Base-by-base conservation (phyloP, 2,797 vertebrate species). In the Gila robusta region DNA sequence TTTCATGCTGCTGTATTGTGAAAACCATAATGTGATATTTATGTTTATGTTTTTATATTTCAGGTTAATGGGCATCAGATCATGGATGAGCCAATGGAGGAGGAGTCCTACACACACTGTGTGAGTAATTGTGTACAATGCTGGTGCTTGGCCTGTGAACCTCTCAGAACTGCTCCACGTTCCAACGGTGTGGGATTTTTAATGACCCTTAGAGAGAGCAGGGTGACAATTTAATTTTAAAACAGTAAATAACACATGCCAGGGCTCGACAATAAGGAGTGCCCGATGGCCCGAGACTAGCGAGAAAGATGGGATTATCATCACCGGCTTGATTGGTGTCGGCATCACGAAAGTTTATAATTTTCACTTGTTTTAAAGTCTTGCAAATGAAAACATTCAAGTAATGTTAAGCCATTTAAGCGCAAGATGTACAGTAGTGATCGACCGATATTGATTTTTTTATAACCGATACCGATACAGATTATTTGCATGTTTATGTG, bases 81-180 rank as follows among this genome's bases (percentile, higher is more conserved):
- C 95, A 95, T 97, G 94, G 98, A 98, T 88, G 97, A 99, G 92
- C 98, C 98, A 77, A 99, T 99, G 98, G 98, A 98, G 92, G 97
- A 99, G 91, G 97, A 98, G 91, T 94, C 97, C 87, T 96, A 96
- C 95, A 96, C 97, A 83, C 96, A 96, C 94, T 96, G 95, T 62
- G 98, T 99, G 94, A 98, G 97, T 98, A 94, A 73, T 10, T 64
- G 52, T 85, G 44, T 80, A 28, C 17, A 66, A 3, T 66, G 1
- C 14, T 21, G 0, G 3, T 11, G 16, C 32, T 35, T 21, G 35
- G 1, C 35, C 4, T 21, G 32, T 69, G 66, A 69, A 23, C 67
- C 26, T 32, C 62, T 17, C 62, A 17, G 62, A 26, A 12, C 23
- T 0, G 10, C 4, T 62, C 23, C 23, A 12, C 4, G 21, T 5